A percentile compares a stretch with the other conserved stretches of the same genome.
Evolutionary conservation across 2,113 vertebrate genomes (phyloP).

Genomic region (Zapornia atra): DNA sequence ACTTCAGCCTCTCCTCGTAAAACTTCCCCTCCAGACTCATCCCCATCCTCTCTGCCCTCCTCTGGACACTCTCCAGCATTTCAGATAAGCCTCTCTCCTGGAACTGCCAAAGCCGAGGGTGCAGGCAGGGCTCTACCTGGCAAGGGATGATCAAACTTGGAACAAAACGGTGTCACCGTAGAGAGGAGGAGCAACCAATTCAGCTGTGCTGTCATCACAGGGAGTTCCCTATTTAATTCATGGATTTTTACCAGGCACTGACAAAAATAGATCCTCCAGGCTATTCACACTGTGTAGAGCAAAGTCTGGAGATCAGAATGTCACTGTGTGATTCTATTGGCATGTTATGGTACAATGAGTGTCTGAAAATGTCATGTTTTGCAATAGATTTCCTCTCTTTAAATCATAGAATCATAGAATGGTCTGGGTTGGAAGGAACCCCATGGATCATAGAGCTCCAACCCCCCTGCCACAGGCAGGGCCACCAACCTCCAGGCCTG

Average conservation of each 20-base stretch:
- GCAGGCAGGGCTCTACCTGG: not conserved
- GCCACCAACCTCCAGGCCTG: no score
- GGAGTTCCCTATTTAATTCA: not conserved
- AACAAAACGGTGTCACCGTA: no score
- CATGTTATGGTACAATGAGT: not conserved
- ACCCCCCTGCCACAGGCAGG: no score
- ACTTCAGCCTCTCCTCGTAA: no score
- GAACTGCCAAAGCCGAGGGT: no score
- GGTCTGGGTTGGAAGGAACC: no score
- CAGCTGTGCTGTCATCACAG: not conserved
- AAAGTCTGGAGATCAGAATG: not conserved
- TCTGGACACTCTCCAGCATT: no score
- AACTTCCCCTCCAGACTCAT: no score
- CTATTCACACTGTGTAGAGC: not conserved
- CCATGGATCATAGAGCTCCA: no score
- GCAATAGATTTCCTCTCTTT: not conserved
- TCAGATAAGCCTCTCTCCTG: not conserved
- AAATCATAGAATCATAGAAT: no score
- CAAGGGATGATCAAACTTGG: not conserved
- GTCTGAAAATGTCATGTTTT: not conserved
- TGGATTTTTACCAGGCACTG: not conserved
- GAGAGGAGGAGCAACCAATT: not conserved
- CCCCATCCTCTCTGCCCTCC: no score
- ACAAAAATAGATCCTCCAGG: not conserved
- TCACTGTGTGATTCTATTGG: not conserved